Base-by-base conservation (phyloP, 2,797 vertebrate genomes). In the Hybognathus amarus region DNA sequence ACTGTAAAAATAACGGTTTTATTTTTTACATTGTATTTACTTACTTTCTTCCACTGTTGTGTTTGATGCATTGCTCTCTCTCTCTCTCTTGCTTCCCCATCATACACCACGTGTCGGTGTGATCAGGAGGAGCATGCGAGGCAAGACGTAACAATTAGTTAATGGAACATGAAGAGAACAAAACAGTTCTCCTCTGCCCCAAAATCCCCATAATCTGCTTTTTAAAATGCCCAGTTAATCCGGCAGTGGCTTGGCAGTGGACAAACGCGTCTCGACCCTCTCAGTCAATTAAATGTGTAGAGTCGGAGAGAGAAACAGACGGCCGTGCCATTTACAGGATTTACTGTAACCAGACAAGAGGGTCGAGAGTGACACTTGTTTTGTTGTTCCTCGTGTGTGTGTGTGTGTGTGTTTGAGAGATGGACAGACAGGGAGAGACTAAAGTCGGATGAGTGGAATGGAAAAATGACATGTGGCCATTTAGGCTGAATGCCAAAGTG, bases 171-270 rank as follows among this genome's bases (percentile, higher is more conserved):
- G 52, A 52, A 54, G 73, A 85, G 82, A 69, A 88, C 80, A 89
- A 78, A 85, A 82, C 82, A 74, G 77, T 80, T 80, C 63, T 88
- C 84, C 85, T 90, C 82, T 88, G 85, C 38, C 83, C 68, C 74
- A 68, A 89, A 90, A 88, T 85, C 69, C 81, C 38, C 66, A 36
- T 91, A 89, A 92, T 91, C 87, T 88, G 79, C 84, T 83, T 77
- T 83, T 75, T 85, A 87, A 87, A 90, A 89, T 79, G 64, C 78
- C 70, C 77, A 89, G 85, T 82, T 91, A 88, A 91, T 91, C 85
- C 86, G 68, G 63, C 59, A 81, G 84, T 89, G 78, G 69, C 78
- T 81, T 86, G 79, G 52, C 79, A 73, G 82, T 36, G 76, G 82
- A 77, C 63, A 77, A 74, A 9, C 68, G 45, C 30, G 69, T 63